Conservation (phyloP, 2,888 invertebrate genomes). For the Seira ritae region DNA sequence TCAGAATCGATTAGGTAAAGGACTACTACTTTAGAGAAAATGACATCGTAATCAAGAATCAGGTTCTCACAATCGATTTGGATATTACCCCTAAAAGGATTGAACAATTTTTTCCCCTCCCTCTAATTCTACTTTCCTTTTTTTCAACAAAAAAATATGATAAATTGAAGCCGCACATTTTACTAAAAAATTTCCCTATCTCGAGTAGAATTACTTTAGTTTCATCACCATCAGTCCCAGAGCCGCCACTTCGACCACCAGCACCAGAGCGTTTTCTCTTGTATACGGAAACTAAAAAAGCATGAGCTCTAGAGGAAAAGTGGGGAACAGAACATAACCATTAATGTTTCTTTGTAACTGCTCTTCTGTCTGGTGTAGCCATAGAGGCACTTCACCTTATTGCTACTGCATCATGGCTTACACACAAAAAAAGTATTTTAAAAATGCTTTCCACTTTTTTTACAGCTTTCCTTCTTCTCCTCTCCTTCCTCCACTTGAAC, state of each 20-base stretch:
- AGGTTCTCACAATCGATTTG: neutral
- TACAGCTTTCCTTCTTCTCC: conserved; percentile 9
- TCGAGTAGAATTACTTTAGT: conserved; percentile 9
- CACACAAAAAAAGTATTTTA: neutral
- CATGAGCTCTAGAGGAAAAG: neutral
- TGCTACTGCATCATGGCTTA: conserved; percentile 9
- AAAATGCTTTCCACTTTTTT: conserved; percentile 21
- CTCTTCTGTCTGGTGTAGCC: neutral
- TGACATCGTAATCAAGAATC: conserved; percentile 6
- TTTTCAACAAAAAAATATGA: conserved; percentile 26
- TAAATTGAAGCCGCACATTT: conserved; percentile 27
- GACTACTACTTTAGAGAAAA: too few relatives aligned
- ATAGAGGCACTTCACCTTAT: conserved; percentile 17
- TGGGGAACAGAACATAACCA: conserved; percentile 28
- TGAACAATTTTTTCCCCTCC: conserved; percentile 4
- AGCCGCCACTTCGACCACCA: too few relatives aligned
- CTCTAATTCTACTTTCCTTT: conserved; percentile 1
- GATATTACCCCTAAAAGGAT: conserved; percentile 6
- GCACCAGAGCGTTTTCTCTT: neutral
- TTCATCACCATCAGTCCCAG: too few relatives aligned
- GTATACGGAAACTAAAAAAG: conserved; percentile 16
- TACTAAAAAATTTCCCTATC: neutral
- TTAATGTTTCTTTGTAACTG: conserved; percentile 29
- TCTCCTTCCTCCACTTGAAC: conserved; percentile 7
- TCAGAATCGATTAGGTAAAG: too few relatives aligned